Conservation (phyloP, 1,140 invertebrate genomes). For the Paracyclopina nana region DNA sequence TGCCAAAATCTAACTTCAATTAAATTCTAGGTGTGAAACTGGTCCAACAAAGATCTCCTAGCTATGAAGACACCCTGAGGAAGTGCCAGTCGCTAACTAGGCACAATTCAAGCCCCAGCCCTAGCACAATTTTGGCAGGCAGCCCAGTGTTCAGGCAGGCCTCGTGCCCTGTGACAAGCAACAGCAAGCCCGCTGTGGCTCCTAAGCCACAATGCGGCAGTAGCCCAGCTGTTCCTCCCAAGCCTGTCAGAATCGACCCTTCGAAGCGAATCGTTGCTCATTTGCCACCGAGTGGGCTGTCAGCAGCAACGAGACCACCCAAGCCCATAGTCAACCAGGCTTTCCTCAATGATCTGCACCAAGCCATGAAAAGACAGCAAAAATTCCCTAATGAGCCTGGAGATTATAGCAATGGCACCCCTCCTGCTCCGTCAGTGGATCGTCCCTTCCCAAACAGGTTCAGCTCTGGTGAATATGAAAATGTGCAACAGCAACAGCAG, state of each 20-base stretch:
- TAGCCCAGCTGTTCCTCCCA: background rate
- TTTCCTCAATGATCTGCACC: background rate
- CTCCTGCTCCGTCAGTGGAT: background rate
- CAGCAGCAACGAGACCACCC: background rate
- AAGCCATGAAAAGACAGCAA: background rate
- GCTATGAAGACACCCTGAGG: slow-evolving; percentile 12
- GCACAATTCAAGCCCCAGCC: background rate
- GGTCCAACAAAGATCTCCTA: background rate
- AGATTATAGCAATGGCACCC: background rate
- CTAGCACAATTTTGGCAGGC: background rate
- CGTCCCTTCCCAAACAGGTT: slow-evolving; percentile 3
- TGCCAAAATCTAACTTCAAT: too few species aligned
- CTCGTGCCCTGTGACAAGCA: background rate
- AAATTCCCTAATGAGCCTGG: background rate
- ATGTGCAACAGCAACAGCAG: background rate
- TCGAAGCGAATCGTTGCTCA: slow-evolving; percentile 5
- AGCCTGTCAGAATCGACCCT: background rate
- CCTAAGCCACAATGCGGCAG: background rate
- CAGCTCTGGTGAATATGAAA: slow-evolving; percentile 10
- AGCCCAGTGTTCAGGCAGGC: background rate
- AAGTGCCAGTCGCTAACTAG: slow-evolving; percentile 14
- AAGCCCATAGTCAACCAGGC: background rate
- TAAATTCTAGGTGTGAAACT: too few species aligned
- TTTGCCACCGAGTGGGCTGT: slow-evolving; percentile 4
- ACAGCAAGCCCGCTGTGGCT: background rate